Conservation (phyloP, 1,140 invertebrate species). For the Eumaeus atala region DNA sequence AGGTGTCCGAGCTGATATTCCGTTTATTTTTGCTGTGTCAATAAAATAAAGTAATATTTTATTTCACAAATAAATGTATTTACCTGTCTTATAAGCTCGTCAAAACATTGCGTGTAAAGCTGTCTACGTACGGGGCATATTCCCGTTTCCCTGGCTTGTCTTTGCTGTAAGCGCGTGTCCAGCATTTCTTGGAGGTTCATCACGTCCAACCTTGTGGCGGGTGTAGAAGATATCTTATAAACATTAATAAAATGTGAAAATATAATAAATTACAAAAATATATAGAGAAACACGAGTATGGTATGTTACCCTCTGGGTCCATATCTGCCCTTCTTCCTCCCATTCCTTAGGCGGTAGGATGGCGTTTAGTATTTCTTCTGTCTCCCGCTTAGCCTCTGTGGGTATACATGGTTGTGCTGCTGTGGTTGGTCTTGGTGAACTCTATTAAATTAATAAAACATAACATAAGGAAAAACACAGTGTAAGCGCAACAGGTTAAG, state of each 20-base stretch:
- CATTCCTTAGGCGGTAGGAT: constrained; percentile 96
- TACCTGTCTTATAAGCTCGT: constrained; percentile 77
- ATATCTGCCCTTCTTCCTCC: constrained; percentile 91
- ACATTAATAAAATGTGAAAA: neutral
- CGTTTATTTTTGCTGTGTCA: too few species aligned
- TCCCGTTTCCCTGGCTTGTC: constrained; percentile 95
- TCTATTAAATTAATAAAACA: constrained; percentile 22
- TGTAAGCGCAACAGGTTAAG: neutral
- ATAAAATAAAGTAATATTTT: too few species aligned
- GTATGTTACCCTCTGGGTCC: constrained; percentile 88
- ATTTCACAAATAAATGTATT: too few species aligned
- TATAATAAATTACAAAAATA: constrained; percentile 6
- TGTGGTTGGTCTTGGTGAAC: constrained; percentile 40
- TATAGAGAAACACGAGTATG: too few species aligned
- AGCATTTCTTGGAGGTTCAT: constrained; percentile 96
- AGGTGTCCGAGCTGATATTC: too few species aligned
- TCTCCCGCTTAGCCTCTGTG: constrained; percentile 81
- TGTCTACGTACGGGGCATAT: constrained; percentile 96
- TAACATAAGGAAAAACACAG: neutral
- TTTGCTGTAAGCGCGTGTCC: constrained; percentile 91
- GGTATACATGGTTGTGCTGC: constrained; percentile 59
- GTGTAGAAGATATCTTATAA: constrained; percentile 91
- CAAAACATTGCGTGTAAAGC: constrained; percentile 97
- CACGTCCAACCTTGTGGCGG: constrained; percentile 95
- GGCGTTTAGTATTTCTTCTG: constrained; percentile 95